Percentiles rank a stretch among this genome's conserved stretches.
These are phyloP conservation scores for Lissonota sp. DNA, from an alignment of 2,888 invertebrate genomes.

Conservation along the genomic window DNA sequence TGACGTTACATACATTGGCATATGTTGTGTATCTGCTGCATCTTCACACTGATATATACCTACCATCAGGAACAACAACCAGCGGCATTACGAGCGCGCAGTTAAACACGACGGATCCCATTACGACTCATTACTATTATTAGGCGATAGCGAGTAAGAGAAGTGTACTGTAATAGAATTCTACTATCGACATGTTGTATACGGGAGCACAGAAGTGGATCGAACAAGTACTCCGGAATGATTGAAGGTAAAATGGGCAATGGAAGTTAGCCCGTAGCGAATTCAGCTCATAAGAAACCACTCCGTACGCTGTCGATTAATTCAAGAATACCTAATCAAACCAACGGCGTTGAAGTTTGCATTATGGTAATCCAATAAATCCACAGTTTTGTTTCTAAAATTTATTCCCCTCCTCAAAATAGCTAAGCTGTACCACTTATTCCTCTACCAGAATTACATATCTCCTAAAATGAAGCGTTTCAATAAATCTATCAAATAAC, in stretches of 20 bases:
- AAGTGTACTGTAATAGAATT: conserved; percentile 38
- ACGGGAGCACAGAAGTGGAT: conserved; percentile 21
- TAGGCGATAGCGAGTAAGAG: conserved; percentile 55
- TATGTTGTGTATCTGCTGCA: background rate
- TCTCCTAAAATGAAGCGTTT: no score
- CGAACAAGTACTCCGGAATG: conserved; percentile 10
- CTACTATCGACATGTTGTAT: conserved; percentile 37
- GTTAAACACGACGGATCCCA: conserved; percentile 60
- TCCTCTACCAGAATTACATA: no score
- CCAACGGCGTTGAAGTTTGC: background rate
- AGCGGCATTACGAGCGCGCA: conserved; percentile 43
- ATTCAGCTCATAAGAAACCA: conserved; percentile 39
- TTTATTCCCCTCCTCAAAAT: no score
- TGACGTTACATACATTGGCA: background rate
- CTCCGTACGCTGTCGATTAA: background rate
- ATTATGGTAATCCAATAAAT: no score
- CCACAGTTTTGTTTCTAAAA: no score
- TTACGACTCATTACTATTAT: conserved; percentile 63
- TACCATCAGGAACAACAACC: conserved; percentile 47
- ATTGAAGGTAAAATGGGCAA: conserved; percentile 20
- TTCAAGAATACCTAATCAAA: background rate
- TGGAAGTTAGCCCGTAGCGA: conserved; percentile 11
- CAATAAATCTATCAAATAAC: no score
- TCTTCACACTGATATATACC: conserved; percentile 37
- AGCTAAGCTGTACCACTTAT: no score